Evolutionary conservation across 2,888 invertebrate genomes (phyloP).

Genomic region (Euplagia quadripunctaria): DNA sequence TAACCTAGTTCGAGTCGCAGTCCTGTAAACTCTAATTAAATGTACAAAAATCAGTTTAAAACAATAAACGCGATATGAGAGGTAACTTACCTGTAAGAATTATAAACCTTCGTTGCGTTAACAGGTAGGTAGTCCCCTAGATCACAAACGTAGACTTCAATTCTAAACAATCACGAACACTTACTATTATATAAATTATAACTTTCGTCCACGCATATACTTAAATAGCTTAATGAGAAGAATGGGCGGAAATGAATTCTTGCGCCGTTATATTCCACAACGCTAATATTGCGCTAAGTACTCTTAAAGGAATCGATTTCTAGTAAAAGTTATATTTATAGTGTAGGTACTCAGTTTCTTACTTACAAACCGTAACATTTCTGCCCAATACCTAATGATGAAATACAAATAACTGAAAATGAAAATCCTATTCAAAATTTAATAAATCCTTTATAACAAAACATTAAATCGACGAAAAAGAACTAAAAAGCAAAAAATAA

Average conservation of each 20-base stretch:
- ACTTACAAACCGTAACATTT: neutral
- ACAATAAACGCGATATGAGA: neutral
- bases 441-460: too few species aligned
- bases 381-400: conserved; percentile 4
- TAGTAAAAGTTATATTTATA: conserved; percentile 25
- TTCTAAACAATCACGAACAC: neutral
- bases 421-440: neutral
- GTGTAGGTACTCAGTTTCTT: neutral
- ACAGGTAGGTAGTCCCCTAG: neutral
- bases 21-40: too few species aligned
- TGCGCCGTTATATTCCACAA: conserved; percentile 5
- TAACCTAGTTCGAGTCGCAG: too few species aligned
- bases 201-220: neutral
- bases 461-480: too few species aligned
- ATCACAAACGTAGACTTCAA: neutral
- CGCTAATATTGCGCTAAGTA: conserved; percentile 21
- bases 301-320: conserved; percentile 16
- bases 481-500: too few species aligned
- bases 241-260: conserved; percentile 42
- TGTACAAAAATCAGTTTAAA: too few species aligned
- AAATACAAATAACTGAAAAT: neutral
- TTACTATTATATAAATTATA: neutral
- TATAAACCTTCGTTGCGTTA: neutral
- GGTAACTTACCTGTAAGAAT: neutral
- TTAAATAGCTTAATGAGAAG: conserved; percentile 32